Base-by-base conservation (phyloP, 2,888 invertebrate species). In the Melanargia galathea region DNA sequence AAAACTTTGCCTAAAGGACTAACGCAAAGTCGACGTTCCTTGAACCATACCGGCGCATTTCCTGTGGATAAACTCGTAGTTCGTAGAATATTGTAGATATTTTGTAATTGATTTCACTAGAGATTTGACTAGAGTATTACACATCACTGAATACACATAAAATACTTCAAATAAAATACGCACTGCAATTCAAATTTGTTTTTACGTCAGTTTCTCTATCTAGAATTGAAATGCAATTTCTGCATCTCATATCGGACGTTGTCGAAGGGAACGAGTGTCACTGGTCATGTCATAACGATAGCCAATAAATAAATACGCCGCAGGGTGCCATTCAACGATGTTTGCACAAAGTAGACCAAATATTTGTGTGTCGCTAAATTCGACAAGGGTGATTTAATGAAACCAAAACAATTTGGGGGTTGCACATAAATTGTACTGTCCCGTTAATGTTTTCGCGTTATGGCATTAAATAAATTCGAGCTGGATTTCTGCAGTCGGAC, bases 301-400 rank as follows among this genome's bases (percentile, higher is more conserved):
- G 75, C 76, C 81, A 84, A 86, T 86, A 87, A 87, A 86, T 84
- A 85, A 76, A 81, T 76, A 77, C 77, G 64, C 78, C 63, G 73
- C 79, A 78, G 83, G 85, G 81, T 71, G 72, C 73, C 73, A 70
- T 73, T 78, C 76, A 79, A 80, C 77, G 76, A 75, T 87, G 83
- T 87, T 86, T 85, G 79, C 78, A 80, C 77, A 82, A 78, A 76
- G 76, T 76, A 69, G 67, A 63, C 78, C 84, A 83, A 82, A 86
- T 87, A 87, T 89, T 87, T 85, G 82, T 74, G 69, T 74, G 75
- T 73, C 78, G 73, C 76, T 71, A 73, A 77, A 76, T 76, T 79
- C 74, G 70, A 67, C 71, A 72, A 76, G 86, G 87, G 85, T 75
- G 80, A 79, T 85, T 86, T 86, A 84, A 87, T 89, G 86, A 87